Percentiles rank a stretch among this genome's conserved stretches.
These are phyloP conservation scores for Zosterops hypoxanthus DNA, from an alignment of 2,113 vertebrate genomes.

Conservation along the genomic window DNA sequence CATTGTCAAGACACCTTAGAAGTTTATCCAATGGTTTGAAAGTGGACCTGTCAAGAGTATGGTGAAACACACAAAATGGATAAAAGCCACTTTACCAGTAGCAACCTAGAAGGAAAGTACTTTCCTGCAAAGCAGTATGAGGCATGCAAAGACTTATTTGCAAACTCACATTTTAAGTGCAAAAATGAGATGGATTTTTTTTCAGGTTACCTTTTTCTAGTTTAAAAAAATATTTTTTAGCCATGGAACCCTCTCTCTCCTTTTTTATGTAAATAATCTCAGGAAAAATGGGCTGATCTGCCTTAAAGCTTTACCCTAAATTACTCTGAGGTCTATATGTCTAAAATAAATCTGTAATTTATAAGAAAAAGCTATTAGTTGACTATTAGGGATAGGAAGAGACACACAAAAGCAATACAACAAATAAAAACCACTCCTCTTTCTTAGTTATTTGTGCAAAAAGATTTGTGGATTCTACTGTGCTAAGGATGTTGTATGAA, in stretches of 20 bases:
- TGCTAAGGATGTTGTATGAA: not conserved
- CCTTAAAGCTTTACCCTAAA: not conserved
- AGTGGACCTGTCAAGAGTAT: not conserved
- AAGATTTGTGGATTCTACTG: not conserved
- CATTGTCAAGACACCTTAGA: not conserved
- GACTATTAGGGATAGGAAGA: not conserved
- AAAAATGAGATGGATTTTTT: not conserved
- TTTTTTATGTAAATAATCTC: not conserved
- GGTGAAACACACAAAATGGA: not conserved
- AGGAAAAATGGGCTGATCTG: not conserved
- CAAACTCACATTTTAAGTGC: not conserved
- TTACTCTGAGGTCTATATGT: not conserved
- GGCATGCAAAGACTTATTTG: not conserved
- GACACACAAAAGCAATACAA: not conserved
- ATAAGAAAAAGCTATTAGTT: not conserved
- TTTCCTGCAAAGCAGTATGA: not conserved
- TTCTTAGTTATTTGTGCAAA: not conserved
- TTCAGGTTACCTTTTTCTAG: not conserved
- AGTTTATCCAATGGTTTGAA: not conserved
- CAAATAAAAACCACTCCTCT: not conserved
- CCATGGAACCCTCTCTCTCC: not conserved
- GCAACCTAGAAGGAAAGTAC: not conserved
- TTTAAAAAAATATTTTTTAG: not conserved
- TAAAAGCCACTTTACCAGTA: not conserved
- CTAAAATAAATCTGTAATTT: not conserved